phyloP scores from a whole-genome alignment of 1,140 invertebrate species.

The Aphaenogaster rudis region DNA sequence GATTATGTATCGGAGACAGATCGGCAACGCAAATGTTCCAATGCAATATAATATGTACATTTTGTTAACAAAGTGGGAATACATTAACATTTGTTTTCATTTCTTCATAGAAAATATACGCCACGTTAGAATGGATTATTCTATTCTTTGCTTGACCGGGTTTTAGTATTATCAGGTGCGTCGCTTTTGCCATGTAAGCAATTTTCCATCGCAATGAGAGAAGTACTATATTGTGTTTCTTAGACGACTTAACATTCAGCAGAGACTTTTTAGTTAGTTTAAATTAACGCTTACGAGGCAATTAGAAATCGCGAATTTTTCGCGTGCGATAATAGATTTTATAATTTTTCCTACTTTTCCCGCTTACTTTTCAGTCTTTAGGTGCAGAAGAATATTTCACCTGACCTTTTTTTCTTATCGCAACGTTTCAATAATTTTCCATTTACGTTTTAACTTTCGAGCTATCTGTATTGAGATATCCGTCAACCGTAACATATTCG shows the following conservation, averaged over 20 bases:
- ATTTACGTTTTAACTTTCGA: neutral
- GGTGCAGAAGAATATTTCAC: neutral
- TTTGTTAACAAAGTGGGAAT: conserved; percentile 9
- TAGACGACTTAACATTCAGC: neutral
- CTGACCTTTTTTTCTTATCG: neutral
- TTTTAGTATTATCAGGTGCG: neutral
- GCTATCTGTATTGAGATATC: neutral
- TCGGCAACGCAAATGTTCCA: conserved; percentile 3
- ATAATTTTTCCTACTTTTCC: neutral
- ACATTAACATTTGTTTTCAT: conserved; percentile 37
- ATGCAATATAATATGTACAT: conserved; percentile 9
- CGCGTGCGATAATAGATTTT: neutral
- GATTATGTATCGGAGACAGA: conserved; percentile 22
- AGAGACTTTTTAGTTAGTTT: conserved; percentile 1
- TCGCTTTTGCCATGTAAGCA: neutral
- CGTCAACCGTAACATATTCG: neutral
- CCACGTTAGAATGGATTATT: conserved; percentile 10
- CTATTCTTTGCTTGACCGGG: neutral
- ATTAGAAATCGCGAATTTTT: neutral
- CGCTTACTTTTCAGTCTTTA: neutral
- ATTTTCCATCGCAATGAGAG: conserved; percentile 22
- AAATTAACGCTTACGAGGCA: neutral
- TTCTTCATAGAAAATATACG: conserved; percentile 2
- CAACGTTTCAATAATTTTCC: neutral
- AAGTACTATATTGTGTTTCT: conserved; percentile 3